Evolutionary conservation across 30 jellyfish, hydroid and myxozoan species (phyloP), one percentile per base, ranked within the genome.

Genomic region (Morbakka virulenta): DNA sequence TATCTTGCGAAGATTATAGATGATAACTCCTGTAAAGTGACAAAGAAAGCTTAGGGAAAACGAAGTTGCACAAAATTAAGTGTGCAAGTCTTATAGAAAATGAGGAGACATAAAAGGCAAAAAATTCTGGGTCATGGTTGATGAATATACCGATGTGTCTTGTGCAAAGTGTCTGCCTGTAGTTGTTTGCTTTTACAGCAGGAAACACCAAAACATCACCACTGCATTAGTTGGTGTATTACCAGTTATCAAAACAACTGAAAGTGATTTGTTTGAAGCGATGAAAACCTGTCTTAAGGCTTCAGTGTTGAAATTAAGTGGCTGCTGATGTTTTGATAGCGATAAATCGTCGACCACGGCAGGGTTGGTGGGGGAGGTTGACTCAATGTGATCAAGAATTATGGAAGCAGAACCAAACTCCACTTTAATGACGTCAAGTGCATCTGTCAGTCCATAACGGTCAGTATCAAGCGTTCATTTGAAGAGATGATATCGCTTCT

Each of bases 381-480:
- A 72, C 51, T 72, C 84, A 24, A 51, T 72, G 26, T 72, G 84
- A 82, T 20, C 83, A 2, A 47, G 83, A 49, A 72, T 72, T 41
- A 47, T 21, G 23, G 36, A 50, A 27, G 28, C 23, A 34, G 48
- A 81, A 17, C 84, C 84, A 28, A 22, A 41, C 32, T 72, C 83
- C 23, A 31, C 51, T 13, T 82, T 21, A 52, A 23, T 35, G 22
- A 72, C n/a, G n/a, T n/a, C n/a, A n/a, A 72, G 83, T 72, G 84
- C 48, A 50, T 72, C 29, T 72, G 84, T 49, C 84, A 72, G 30
- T 72, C 85, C 24, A 24, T 72, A 28, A 76, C 81, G 20, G 32
- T 69, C 32, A 29, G 81, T 76, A 3, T 69, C 20, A 26, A 69
- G 35, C 22, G 35, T 41, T 35, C 81, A 69, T 35, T 69, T 26